phyloP scores from a whole-genome alignment of 2,113 vertebrate genomes.

The Anas platyrhynchos region DNA sequence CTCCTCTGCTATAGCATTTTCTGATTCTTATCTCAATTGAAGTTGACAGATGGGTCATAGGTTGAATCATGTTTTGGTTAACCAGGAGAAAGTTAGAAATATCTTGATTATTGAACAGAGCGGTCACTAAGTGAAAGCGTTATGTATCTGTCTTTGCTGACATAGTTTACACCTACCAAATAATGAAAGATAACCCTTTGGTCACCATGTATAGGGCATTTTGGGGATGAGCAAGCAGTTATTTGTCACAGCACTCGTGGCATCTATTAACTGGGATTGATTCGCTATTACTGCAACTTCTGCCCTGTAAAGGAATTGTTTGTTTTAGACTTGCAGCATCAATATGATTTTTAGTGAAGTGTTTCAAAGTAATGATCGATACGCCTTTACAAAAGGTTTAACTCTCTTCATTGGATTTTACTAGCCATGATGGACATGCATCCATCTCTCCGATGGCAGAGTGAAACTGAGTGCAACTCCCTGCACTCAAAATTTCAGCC shows the following conservation, averaged over 20 bases:
- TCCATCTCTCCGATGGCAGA: neutral
- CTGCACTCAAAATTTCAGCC: neutral
- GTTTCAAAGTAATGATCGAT: slow-evolving; percentile 60
- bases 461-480: neutral
- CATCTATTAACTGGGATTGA: slow-evolving; percentile 40
- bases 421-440: neutral
- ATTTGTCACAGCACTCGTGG: neutral
- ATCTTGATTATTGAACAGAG: neutral
- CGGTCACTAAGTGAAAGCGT: neutral
- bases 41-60: neutral
- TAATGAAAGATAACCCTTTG: neutral
- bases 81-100: neutral
- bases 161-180: neutral
- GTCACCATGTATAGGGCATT: neutral
- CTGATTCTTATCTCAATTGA: neutral
- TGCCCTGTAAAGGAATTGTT: slow-evolving; percentile 57
- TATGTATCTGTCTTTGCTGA: neutral
- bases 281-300: slow-evolving; percentile 54
- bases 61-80: neutral
- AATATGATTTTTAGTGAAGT: slow-evolving; percentile 68
- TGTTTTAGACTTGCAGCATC: slow-evolving; percentile 53
- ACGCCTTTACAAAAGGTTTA: slow-evolving; percentile 42
- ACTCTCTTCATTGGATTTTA: slow-evolving; percentile 51
- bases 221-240: slow-evolving; percentile 36
- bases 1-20: neutral